phyloP scores from a whole-genome alignment of 1,140 invertebrate species.

The Leptinotarsa undecemlineata region DNA sequence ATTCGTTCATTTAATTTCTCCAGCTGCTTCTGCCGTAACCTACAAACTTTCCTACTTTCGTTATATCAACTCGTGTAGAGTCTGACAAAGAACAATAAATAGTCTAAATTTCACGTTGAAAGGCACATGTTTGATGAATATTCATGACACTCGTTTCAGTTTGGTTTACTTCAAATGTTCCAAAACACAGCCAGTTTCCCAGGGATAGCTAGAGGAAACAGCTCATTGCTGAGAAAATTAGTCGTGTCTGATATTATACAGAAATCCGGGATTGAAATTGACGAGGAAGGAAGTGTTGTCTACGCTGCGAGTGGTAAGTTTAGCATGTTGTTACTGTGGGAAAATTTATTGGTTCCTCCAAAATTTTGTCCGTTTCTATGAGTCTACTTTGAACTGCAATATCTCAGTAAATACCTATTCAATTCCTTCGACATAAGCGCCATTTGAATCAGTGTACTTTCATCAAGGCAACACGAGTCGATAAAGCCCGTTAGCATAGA shows the following conservation, averaged over 20 bases:
- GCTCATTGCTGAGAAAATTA: constrained; percentile 56
- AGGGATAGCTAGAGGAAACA: constrained; percentile 63
- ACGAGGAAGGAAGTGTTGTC: constrained; percentile 79
- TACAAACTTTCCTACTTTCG: neutral
- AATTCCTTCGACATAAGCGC: no score
- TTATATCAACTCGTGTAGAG: neutral
- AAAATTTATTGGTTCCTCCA: no score
- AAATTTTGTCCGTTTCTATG: no score
- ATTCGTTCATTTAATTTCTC: no score
- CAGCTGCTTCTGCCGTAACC: neutral
- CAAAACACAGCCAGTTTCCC: constrained; percentile 68
- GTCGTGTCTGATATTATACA: constrained; percentile 76
- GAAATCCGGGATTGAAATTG: constrained; percentile 80
- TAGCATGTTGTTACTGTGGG: neutral
- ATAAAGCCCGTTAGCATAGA: no score
- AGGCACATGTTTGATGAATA: neutral
- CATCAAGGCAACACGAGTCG: no score
- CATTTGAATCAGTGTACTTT: no score
- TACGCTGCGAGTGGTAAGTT: constrained; percentile 66
- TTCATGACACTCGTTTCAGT: constrained; percentile 54
- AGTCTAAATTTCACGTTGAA: neutral
- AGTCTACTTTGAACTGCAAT: no score
- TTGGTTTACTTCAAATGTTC: constrained; percentile 74
- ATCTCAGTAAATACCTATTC: no score
- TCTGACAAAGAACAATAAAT: constrained; percentile 1